Percentiles rank a stretch among this genome's conserved stretches.
Conservation (phyloP, 2,888 invertebrate species). For the Catocala fraxini region DNA sequence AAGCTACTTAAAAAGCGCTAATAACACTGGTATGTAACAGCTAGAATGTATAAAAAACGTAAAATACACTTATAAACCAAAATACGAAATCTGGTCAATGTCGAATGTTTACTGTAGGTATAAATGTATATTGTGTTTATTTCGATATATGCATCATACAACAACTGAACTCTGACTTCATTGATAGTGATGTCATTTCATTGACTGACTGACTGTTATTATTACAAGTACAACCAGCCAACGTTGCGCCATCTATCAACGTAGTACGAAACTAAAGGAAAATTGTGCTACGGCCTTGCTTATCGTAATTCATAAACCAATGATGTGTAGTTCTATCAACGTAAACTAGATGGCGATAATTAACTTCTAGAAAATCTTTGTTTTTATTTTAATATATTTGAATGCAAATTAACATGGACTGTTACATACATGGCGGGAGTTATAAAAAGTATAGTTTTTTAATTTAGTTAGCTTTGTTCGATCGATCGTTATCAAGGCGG, state of each 20-base stretch:
- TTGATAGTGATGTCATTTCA: constrained; percentile 7
- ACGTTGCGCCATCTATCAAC: constrained; percentile 39
- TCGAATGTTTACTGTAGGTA: no score
- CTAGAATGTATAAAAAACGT: no score
- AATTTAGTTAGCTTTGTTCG: constrained; percentile 6
- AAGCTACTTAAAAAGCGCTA: no score
- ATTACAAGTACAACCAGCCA: not conserved
- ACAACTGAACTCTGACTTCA: not conserved
- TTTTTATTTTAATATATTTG: no score
- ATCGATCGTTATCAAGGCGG: constrained; percentile 58
- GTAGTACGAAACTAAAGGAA: constrained; percentile 13
- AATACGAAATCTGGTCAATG: no score
- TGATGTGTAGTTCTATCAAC: constrained; percentile 9
- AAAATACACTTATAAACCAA: no score
- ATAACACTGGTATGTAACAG: no score
- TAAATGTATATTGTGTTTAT: no score
- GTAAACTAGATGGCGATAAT: constrained; percentile 19
- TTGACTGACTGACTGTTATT: not conserved
- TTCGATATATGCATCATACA: no score
- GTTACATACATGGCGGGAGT: not conserved
- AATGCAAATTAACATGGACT: no score
- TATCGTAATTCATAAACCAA: constrained; percentile 1
- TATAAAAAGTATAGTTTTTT: not conserved
- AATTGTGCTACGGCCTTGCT: constrained; percentile 1
- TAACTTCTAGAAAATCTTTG: not conserved